Evolutionary conservation across 1,140 invertebrate genomes (phyloP).

Genomic region (Papilio polyxenes): DNA sequence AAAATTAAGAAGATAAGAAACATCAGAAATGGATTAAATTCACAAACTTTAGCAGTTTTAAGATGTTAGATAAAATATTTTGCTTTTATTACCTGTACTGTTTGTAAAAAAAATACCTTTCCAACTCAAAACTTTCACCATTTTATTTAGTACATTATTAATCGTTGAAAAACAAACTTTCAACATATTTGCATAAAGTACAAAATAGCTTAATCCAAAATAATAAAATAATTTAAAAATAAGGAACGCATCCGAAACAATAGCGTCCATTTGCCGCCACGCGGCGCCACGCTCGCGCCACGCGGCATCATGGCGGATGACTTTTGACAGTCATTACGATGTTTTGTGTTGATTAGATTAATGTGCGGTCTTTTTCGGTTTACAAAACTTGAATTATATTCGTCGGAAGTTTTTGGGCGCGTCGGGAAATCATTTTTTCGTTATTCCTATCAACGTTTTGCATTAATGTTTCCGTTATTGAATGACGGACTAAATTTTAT

Average conservation of each 20-base stretch:
- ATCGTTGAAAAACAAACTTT: not conserved
- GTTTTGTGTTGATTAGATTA: constrained; percentile 80
- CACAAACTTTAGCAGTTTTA: no score
- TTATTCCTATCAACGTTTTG: constrained; percentile 44
- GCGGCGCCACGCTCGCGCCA: constrained; percentile 59
- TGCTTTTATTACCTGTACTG: not conserved
- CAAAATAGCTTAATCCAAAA: constrained; percentile 1
- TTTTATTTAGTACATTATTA: not conserved
- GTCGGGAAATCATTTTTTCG: constrained; percentile 50
- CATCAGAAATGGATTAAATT: no score
- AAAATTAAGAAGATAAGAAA: not conserved
- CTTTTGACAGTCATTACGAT: constrained; percentile 71
- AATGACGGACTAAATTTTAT: constrained; percentile 48
- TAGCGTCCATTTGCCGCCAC: constrained; percentile 67
- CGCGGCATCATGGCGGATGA: constrained; percentile 57
- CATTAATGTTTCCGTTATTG: constrained; percentile 55
- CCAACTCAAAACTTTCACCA: not conserved
- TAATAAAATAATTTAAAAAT: constrained; percentile 48
- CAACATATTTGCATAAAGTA: not conserved
- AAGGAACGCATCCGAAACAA: constrained; percentile 63
- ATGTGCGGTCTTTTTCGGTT: constrained; percentile 63
- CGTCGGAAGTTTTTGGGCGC: constrained; percentile 44
- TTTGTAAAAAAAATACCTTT: not conserved
- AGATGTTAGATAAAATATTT: not conserved
- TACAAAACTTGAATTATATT: constrained; percentile 35